Conservation (phyloP, 2,113 vertebrate genomes). For the Cyrtonyx montezumae region DNA sequence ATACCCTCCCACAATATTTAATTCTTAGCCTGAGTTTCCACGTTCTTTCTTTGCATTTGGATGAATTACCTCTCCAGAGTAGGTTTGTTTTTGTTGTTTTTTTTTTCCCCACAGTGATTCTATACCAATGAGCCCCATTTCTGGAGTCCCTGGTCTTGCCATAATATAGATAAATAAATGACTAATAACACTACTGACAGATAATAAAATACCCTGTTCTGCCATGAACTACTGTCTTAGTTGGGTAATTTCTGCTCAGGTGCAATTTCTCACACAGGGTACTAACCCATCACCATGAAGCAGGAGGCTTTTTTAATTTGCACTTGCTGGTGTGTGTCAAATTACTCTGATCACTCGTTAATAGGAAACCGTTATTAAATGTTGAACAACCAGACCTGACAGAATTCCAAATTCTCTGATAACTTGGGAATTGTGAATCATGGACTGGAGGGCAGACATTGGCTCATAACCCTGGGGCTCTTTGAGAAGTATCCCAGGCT, state of each 20-base stretch:
- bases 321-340: neutral
- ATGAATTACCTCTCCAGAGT: neutral
- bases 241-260: neutral
- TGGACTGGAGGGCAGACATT: neutral
- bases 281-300: neutral
- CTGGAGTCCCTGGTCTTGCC: slow-evolving; percentile 1
- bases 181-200: neutral
- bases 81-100: neutral
- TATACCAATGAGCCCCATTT: neutral
- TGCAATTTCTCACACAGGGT: neutral
- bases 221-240: neutral
- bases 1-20: neutral
- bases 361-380: neutral
- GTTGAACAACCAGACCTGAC: neutral
- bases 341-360: neutral
- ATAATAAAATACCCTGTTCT: slow-evolving; percentile 10
- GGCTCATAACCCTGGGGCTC: neutral
- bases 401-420: neutral
- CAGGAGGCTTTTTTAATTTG: neutral
- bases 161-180: slow-evolving; percentile 24
- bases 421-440: neutral
- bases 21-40: neutral
- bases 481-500: neutral
- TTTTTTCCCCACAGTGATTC: neutral
- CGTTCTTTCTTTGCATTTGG: neutral